phyloP scores from a whole-genome alignment of 1,140 invertebrate species.

The Drosophila guanche region DNA sequence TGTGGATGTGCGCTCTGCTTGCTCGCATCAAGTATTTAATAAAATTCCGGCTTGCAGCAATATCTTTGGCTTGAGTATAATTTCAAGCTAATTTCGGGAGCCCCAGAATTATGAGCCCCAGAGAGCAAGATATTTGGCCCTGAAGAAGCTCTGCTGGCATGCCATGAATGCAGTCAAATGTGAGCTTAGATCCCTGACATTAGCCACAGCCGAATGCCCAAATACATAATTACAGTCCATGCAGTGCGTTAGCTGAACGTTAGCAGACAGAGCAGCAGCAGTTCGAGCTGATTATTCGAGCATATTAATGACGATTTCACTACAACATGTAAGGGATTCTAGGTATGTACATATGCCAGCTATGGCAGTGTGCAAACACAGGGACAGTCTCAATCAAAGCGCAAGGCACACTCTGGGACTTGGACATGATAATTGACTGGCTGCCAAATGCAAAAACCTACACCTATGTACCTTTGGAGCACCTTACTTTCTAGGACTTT shows the following conservation, averaged over 20 bases:
- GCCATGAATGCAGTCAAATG: conserved; percentile 33
- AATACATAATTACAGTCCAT: conserved; percentile 50
- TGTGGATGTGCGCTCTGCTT: background rate
- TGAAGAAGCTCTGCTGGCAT: conserved; percentile 7
- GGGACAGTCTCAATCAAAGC: conserved; percentile 27
- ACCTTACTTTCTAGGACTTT: conserved; percentile 27
- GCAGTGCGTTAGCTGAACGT: conserved; percentile 20
- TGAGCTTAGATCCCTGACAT: conserved; percentile 38
- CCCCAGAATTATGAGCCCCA: background rate
- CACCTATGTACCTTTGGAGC: background rate
- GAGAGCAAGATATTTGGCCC: too few relatives aligned
- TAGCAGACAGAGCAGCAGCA: too few relatives aligned
- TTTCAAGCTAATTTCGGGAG: conserved; percentile 24
- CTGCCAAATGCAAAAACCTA: conserved; percentile 4
- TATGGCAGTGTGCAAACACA: conserved; percentile 9
- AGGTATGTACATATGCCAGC: conserved; percentile 9
- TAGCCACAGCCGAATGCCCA: conserved; percentile 39
- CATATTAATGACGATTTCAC: conserved; percentile 59
- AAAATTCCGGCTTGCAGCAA: background rate
- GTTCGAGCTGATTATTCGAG: conserved; percentile 43
- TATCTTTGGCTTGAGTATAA: conserved; percentile 5
- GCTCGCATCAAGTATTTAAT: conserved; percentile 29
- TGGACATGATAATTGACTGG: conserved; percentile 40
- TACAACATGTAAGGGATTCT: conserved; percentile 20
- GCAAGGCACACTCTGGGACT: conserved; percentile 1